Evolutionary conservation across 53 echinoderm and acorn worm species (phyloP).

Genomic region (Patiria pectinifera): DNA sequence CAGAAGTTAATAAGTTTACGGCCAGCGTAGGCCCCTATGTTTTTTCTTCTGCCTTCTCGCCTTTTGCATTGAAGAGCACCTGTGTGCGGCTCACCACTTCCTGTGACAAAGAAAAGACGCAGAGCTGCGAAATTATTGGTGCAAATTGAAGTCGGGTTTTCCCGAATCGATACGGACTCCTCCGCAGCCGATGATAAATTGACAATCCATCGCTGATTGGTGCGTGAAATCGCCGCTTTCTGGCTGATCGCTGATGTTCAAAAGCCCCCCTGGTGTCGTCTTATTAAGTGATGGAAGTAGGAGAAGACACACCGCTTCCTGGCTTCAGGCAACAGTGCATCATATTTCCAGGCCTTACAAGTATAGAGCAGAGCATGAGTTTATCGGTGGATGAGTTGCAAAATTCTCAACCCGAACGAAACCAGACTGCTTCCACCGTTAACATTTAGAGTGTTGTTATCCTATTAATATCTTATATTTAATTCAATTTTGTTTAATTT

Average conservation of each 20-base stretch:
- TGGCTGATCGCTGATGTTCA: not conserved
- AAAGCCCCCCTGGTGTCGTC: not conserved
- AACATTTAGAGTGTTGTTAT: too few species aligned
- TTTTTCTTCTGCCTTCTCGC: not conserved
- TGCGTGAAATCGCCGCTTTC: not conserved
- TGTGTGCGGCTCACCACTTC: not conserved
- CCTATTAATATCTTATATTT: too few species aligned
- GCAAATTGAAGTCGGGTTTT: not conserved
- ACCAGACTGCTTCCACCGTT: too few species aligned
- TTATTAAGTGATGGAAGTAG: not conserved
- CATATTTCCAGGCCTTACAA: not conserved
- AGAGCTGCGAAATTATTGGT: not conserved
- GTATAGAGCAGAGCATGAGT: not conserved
- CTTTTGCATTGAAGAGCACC: not conserved
- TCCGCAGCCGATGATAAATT: not conserved
- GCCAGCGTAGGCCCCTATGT: not conserved
- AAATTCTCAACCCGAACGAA: too few species aligned
- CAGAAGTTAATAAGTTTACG: slow-evolving; percentile 6
- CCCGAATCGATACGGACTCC: not conserved
- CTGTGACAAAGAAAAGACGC: not conserved
- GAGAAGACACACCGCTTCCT: not conserved
- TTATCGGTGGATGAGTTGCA: not conserved
- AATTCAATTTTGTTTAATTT: too few species aligned
- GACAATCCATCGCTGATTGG: not conserved
- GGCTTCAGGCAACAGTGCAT: not conserved